A percentile compares a stretch with the other conserved stretches of the same genome.
Conservation (phyloP, 2,797 vertebrate species). For the Erpetoichthys calabaricus region DNA sequence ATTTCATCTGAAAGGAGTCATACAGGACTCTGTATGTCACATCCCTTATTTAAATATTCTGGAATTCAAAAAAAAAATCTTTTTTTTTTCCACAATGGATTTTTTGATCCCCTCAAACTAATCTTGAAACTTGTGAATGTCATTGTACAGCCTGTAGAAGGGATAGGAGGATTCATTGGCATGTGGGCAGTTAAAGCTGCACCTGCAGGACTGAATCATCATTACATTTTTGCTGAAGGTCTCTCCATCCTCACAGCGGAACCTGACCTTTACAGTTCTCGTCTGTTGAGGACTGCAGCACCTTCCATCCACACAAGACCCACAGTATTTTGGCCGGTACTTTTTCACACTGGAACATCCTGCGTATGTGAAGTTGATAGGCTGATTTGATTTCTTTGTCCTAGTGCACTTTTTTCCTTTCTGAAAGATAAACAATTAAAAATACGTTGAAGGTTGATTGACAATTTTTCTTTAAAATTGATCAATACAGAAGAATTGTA, state of each 20-base stretch:
- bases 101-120: slow-evolving; percentile 32
- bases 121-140: slow-evolving; percentile 98
- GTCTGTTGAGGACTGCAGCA: slow-evolving; percentile 90
- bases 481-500: neutral
- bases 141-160: slow-evolving; percentile 91
- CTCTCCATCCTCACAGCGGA: slow-evolving; percentile 89
- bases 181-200: slow-evolving; percentile 83
- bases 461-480: neutral
- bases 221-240: slow-evolving; percentile 91
- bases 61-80: slow-evolving; percentile 16
- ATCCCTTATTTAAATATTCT: no score
- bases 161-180: slow-evolving; percentile 75
- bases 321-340: slow-evolving; percentile 86
- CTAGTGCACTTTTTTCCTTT: slow-evolving; percentile 95
- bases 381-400: slow-evolving; percentile 73
- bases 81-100: slow-evolving; percentile 17
- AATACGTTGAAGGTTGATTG: neutral
- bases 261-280: slow-evolving; percentile 84
- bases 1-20: slow-evolving; percentile 54
- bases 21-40: slow-evolving; percentile 11
- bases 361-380: slow-evolving; percentile 72
- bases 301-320: slow-evolving; percentile 82
- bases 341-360: slow-evolving; percentile 90
- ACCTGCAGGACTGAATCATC: slow-evolving; percentile 96
- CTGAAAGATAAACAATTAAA: slow-evolving; percentile 38